Conservation (phyloP, 1,140 invertebrate species). For the Chrysoperla carnea region DNA sequence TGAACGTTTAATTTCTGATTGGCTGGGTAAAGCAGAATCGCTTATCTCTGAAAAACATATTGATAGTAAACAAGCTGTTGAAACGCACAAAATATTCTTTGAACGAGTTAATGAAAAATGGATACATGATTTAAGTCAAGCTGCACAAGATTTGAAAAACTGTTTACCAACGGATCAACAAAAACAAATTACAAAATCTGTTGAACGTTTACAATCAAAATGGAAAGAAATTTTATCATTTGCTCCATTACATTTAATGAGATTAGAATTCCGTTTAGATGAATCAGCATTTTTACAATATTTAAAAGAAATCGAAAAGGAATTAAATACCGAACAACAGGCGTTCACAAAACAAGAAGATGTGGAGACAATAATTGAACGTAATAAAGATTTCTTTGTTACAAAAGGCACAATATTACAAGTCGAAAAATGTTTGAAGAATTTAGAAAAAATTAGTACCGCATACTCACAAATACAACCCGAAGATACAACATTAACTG, state of each 20-base stretch:
- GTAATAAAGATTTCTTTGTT: slow-evolving; percentile 61
- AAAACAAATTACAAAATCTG: slow-evolving; percentile 41
- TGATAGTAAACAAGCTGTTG: slow-evolving; percentile 62
- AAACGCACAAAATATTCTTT: slow-evolving; percentile 70
- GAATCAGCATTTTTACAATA: slow-evolving; percentile 71
- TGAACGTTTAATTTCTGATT: slow-evolving; percentile 62
- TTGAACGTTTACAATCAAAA: slow-evolving; percentile 49
- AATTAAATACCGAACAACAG: slow-evolving; percentile 70
- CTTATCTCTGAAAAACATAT: slow-evolving; percentile 65
- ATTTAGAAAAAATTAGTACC: slow-evolving; percentile 48
- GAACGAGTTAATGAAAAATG: slow-evolving; percentile 65
- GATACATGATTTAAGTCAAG: slow-evolving; percentile 61
- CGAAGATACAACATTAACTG: slow-evolving; percentile 40
- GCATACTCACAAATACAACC: slow-evolving; percentile 44
- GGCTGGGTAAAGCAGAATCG: slow-evolving; percentile 68
- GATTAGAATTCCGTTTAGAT: slow-evolving; percentile 75
- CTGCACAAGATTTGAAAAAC: slow-evolving; percentile 61
- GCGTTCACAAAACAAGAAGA: slow-evolving; percentile 73
- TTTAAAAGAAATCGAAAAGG: slow-evolving; percentile 76
- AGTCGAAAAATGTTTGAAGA: slow-evolving; percentile 54
- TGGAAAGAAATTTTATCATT: slow-evolving; percentile 63
- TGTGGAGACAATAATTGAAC: slow-evolving; percentile 51
- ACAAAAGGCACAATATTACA: slow-evolving; percentile 47
- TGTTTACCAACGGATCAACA: slow-evolving; percentile 47
- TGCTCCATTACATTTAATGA: slow-evolving; percentile 69